Evolutionary conservation across 64 coral and sea anemone species (phyloP), one percentile per base, ranked within the genome.

Genomic region (Platygyra sinensis): DNA sequence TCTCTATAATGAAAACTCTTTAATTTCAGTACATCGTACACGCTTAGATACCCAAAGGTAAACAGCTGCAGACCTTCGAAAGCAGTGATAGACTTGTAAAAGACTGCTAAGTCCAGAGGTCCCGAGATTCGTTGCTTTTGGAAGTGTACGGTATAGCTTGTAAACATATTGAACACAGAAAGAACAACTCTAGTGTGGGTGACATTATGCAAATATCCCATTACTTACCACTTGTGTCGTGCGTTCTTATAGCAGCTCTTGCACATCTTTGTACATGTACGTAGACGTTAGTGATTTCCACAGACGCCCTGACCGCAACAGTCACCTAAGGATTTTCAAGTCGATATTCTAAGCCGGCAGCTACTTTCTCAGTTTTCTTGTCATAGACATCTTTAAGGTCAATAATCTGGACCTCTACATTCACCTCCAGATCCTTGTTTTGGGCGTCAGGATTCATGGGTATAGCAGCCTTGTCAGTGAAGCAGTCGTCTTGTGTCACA

Each of bases 321-420:
- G 24, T 52, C 39, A 80, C 78, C 24, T 32, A 15, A 2, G 78
- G 24, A 20, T 80, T 80, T 60, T 59, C 60, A 27, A 80, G 60
- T 51, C 46, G 51, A 30, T 80, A 61, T 61, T 55, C 60, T 19
- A 80, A 36, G 51, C 78, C 78, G 12, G 24, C 18, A 8, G 60
- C 22, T 29, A 22, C 60, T 19, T 80, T 80, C 29, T 61, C 60
- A 28, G 78, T 80, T 32, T 80, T 80, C 78, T 80, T 80, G 30
- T 52, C 25, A 60, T 80, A 80, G 51, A 80, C 29, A 80, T 32
- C 51, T n/a, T 55, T 80, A 27, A 80, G 52, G 22, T 80, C 78
- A 49, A 59, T 28, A 18, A 80, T 80, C 18, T 80, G 24, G 25
- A 80, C 78, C 24, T 80, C 78, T 29, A 61, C 78, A 29, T 28